Conservation (phyloP, 2,888 invertebrate species). For the Lasioglossum oenotherae region DNA sequence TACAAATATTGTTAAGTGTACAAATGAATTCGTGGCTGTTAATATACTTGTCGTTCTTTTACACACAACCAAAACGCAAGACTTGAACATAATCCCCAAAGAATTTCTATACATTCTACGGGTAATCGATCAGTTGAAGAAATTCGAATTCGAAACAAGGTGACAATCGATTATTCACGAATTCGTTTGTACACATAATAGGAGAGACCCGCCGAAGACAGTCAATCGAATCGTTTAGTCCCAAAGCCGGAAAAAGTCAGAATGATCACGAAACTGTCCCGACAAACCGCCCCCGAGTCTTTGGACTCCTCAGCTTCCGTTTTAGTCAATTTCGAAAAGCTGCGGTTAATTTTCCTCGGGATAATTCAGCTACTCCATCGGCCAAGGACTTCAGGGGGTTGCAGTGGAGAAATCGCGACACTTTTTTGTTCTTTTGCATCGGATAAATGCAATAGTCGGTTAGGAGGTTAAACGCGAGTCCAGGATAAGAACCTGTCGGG, state of each 20-base stretch:
- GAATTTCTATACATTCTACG: not conserved
- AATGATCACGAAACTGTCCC: not conserved
- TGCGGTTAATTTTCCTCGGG: not conserved
- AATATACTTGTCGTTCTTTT: not conserved
- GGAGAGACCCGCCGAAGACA: not conserved
- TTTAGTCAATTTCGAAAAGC: not conserved
- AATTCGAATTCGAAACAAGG: not conserved
- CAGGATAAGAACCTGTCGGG: not conserved
- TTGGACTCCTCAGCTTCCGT: not conserved
- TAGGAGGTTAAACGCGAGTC: not conserved
- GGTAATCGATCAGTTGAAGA: not conserved
- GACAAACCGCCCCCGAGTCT: not conserved
- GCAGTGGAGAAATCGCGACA: not conserved
- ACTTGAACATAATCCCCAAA: not conserved
- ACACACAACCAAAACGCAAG: not conserved
- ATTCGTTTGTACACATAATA: not conserved
- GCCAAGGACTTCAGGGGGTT: not conserved
- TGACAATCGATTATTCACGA: not conserved
- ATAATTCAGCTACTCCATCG: not conserved
- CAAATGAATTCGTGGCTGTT: not conserved
- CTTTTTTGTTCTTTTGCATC: conserved; percentile 26
- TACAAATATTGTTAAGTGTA: not conserved
- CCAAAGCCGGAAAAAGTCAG: not conserved
- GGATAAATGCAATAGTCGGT: conserved; percentile 36
- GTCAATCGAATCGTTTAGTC: not conserved